phyloP scores from a whole-genome alignment of 2,888 invertebrate genomes.

The Agriopis marginaria region DNA sequence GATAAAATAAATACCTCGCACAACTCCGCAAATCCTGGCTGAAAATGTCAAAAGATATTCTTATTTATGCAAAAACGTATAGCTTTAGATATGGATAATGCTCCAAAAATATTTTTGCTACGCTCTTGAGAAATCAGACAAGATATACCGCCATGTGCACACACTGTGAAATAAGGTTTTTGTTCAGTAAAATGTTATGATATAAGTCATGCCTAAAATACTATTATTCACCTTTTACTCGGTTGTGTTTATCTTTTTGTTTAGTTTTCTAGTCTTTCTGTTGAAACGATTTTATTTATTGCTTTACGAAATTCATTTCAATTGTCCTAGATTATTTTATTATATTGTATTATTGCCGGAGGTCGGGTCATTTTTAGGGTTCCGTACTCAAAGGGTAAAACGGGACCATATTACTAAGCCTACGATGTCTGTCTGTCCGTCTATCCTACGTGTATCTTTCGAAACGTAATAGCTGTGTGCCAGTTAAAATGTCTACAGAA shows the following conservation, averaged over 20 bases:
- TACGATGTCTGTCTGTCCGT: too few relatives aligned
- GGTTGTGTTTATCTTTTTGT: slow-evolving; percentile 25
- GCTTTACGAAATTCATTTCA: too few relatives aligned
- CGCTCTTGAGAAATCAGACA: slow-evolving; percentile 74
- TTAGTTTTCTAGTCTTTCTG: not conserved
- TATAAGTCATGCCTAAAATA: slow-evolving; percentile 56
- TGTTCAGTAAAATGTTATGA: slow-evolving; percentile 65
- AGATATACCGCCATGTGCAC: slow-evolving; percentile 74
- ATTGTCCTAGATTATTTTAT: too few relatives aligned
- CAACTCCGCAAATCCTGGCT: slow-evolving; percentile 11
- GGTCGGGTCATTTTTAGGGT: too few relatives aligned
- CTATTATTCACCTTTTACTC: slow-evolving; percentile 41
- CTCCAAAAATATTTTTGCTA: slow-evolving; percentile 62
- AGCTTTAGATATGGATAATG: slow-evolving; percentile 47
- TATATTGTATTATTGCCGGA: too few relatives aligned
- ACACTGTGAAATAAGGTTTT: slow-evolving; percentile 80
- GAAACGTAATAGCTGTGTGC: too few relatives aligned
- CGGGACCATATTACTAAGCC: too few relatives aligned
- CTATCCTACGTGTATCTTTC: too few relatives aligned
- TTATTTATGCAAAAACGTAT: slow-evolving; percentile 32
- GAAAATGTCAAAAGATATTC: slow-evolving; percentile 23
- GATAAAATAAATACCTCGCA: slow-evolving; percentile 4
- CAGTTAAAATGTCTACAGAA: too few relatives aligned
- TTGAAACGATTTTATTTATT: too few relatives aligned
- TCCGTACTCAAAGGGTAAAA: too few relatives aligned